These are phyloP conservation scores for Molorchus minor DNA, from an alignment of 2,888 invertebrate species.

Conservation along the genomic window DNA sequence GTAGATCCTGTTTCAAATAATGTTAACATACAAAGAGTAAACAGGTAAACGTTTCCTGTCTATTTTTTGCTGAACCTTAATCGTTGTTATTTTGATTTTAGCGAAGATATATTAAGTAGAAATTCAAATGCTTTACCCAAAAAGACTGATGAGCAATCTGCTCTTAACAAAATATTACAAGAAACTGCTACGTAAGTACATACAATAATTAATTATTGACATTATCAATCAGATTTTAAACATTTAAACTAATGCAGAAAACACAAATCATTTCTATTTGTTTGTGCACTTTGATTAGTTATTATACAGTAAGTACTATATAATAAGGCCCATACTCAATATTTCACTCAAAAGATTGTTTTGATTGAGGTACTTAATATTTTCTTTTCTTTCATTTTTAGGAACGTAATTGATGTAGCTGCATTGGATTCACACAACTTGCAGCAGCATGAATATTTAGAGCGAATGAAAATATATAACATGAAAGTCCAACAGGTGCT, in stretches of 20 bases:
- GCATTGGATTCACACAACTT: slow-evolving; percentile 88
- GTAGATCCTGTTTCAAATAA: slow-evolving; percentile 81
- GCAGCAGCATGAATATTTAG: slow-evolving; percentile 89
- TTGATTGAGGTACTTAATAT: too few relatives aligned
- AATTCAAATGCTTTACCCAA: slow-evolving; percentile 73
- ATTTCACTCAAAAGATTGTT: too few relatives aligned
- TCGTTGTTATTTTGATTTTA: slow-evolving; percentile 54
- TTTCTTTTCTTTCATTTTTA: slow-evolving; percentile 63
- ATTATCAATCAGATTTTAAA: too few relatives aligned
- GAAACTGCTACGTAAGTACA: slow-evolving; percentile 85
- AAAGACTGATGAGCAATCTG: slow-evolving; percentile 91
- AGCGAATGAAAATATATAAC: slow-evolving; percentile 79
- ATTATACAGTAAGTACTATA: too few relatives aligned
- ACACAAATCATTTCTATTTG: too few relatives aligned
- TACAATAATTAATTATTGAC: neutral
- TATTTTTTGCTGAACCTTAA: too few relatives aligned
- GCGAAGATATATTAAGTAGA: slow-evolving; percentile 72
- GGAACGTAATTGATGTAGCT: slow-evolving; percentile 94
- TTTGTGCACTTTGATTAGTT: too few relatives aligned
- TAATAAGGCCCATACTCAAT: too few relatives aligned
- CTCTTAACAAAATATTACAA: slow-evolving; percentile 86
- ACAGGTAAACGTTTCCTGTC: slow-evolving; percentile 65
- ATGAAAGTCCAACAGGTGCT: slow-evolving; percentile 66
- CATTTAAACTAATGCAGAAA: too few relatives aligned
- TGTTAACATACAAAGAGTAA: slow-evolving; percentile 75